phyloP scores from a whole-genome alignment of 2,797 vertebrate genomes.

The Falco novaeseelandiae region DNA sequence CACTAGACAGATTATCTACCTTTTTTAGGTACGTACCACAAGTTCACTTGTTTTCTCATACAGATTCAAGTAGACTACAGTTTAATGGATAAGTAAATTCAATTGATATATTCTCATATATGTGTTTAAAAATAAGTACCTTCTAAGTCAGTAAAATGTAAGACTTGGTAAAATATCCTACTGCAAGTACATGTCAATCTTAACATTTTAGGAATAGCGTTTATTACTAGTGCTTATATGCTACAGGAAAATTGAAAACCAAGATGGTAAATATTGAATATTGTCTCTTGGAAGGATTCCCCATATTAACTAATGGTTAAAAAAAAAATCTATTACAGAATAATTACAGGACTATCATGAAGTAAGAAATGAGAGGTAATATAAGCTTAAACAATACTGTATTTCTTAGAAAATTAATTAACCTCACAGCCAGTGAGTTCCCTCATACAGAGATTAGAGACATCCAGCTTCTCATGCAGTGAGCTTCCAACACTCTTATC shows the following conservation, averaged over 20 bases:
- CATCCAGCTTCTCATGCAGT: not conserved
- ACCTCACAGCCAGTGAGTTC: conserved; percentile 10
- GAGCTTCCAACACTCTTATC: not conserved
- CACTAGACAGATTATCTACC: not conserved
- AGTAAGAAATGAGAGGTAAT: not conserved
- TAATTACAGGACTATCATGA: not conserved
- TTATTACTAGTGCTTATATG: not conserved
- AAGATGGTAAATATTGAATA: not conserved
- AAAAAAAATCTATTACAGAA: not conserved
- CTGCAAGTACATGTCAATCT: not conserved
- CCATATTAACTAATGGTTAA: not conserved
- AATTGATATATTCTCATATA: not conserved
- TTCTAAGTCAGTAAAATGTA: not conserved
- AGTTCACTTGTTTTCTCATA: not conserved
- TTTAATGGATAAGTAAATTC: not conserved
- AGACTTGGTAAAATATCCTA: not conserved
- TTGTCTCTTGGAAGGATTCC: not conserved
- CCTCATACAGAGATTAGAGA: not conserved
- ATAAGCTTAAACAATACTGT: not conserved
- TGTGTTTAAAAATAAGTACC: not conserved
- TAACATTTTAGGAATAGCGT: not conserved
- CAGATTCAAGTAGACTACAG: not conserved
- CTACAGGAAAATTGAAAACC: not conserved
- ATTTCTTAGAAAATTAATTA: conserved; percentile 30
- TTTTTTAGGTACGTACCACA: not conserved